phyloP scores from a whole-genome alignment of 2,113 vertebrate species.

The Vanacampus margaritifer region DNA sequence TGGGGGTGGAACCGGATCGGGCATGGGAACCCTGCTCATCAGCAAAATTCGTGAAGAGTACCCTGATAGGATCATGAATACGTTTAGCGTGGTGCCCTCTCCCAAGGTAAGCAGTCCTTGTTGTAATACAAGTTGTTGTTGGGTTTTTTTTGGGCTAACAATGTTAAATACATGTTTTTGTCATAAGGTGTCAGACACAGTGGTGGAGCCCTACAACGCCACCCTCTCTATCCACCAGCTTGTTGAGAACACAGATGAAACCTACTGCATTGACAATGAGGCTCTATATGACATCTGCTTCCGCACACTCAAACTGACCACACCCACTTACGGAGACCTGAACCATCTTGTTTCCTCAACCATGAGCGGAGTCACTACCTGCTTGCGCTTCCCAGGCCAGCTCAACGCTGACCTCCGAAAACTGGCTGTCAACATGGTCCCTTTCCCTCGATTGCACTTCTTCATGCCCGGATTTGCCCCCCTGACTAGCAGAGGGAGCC shows the following conservation, averaged over 20 bases:
- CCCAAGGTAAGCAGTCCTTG: no score
- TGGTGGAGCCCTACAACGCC: constrained; percentile 91
- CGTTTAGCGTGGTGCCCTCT: no score
- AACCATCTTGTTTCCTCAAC: constrained; percentile 90
- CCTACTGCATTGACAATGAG: constrained; percentile 92
- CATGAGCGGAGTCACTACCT: constrained; percentile 91
- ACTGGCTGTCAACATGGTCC: constrained; percentile 91
- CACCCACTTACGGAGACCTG: constrained; percentile 88
- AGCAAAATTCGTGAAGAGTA: no score
- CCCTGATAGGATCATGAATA: no score
- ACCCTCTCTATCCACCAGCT: constrained; percentile 88
- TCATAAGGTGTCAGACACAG: constrained; percentile 83
- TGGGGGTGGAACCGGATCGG: no score
- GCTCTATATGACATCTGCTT: constrained; percentile 92
- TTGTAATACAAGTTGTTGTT: no score
- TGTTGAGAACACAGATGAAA: constrained; percentile 91
- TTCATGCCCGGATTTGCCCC: constrained; percentile 93
- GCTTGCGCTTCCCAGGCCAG: constrained; percentile 88
- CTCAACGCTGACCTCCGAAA: constrained; percentile 90
- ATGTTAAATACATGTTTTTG: constrained; percentile 1
- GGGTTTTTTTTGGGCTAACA: no score
- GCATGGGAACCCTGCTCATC: no score
- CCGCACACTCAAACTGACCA: constrained; percentile 91
- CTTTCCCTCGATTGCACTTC: constrained; percentile 89
- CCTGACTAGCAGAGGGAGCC: constrained; percentile 87